phyloP scores from a whole-genome alignment of 1,140 invertebrate genomes.

The Pissodes strobi region DNA sequence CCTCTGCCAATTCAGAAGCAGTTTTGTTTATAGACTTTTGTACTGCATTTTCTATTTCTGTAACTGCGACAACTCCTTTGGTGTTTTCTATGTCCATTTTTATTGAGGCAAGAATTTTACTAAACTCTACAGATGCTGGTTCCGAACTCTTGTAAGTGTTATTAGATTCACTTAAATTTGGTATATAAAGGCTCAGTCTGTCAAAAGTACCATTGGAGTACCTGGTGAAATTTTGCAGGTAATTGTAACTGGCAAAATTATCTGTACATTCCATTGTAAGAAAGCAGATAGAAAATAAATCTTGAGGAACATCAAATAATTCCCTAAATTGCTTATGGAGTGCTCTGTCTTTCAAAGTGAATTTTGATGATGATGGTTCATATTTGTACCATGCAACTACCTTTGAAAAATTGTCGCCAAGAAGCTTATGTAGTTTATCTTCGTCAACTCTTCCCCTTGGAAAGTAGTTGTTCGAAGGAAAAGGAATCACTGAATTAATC shows the following conservation, averaged over 20 bases:
- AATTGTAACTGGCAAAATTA: constrained; percentile 43
- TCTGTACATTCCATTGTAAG: constrained; percentile 38
- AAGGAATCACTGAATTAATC: constrained; percentile 45
- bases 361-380: constrained; percentile 23
- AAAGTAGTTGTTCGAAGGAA: constrained; percentile 37
- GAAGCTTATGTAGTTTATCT: constrained; percentile 36
- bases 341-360: constrained; percentile 42
- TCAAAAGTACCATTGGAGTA: constrained; percentile 41
- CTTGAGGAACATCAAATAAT: constrained; percentile 34
- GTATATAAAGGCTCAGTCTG: constrained; percentile 44
- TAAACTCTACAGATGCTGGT: constrained; percentile 37
- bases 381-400: constrained; percentile 45
- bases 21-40: constrained; percentile 42
- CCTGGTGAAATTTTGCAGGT: constrained; percentile 46
- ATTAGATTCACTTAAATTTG: constrained; percentile 48
- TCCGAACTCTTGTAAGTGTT: constrained; percentile 46
- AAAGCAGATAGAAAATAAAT: constrained; percentile 47
- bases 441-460: constrained; percentile 34
- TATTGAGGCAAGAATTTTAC: constrained; percentile 39
- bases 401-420: constrained; percentile 35
- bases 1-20: constrained; percentile 35
- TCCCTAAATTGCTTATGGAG: constrained; percentile 41
- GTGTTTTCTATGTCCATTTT: constrained; percentile 39
- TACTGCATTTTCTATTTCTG: constrained; percentile 46
- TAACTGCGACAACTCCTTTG: constrained; percentile 41